Evolutionary conservation across 2,888 invertebrate species (phyloP).

Genomic region (Nephrotoma appendiculata): DNA sequence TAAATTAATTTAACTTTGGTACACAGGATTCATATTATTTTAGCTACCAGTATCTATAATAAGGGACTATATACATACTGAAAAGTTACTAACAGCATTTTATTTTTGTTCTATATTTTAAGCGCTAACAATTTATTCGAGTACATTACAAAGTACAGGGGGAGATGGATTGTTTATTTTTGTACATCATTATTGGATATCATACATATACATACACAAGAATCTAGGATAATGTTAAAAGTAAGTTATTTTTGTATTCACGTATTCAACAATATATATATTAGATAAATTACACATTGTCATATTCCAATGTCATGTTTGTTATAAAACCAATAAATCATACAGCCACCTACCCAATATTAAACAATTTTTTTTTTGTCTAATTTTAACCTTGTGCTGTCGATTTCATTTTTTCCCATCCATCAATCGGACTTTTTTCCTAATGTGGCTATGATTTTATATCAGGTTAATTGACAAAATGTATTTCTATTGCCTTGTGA

Average conservation of each 20-base stretch:
- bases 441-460: too few relatives aligned
- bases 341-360: neutral
- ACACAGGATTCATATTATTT: neutral
- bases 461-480: too few relatives aligned
- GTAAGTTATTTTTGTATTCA: neutral
- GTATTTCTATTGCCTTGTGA: too few relatives aligned
- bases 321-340: too few relatives aligned
- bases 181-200: neutral
- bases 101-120: neutral
- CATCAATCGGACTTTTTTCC: neutral
- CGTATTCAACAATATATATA: too few relatives aligned
- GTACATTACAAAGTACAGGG: neutral
- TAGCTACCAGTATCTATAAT: neutral
- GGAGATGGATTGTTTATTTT: neutral
- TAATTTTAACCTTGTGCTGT: neutral
- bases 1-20: neutral
- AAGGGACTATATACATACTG: neutral
- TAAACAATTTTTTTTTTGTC: neutral
- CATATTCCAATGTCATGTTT: neutral
- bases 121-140: neutral
- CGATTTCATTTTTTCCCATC: neutral
- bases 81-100: neutral
- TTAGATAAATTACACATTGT: neutral
- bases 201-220: neutral
- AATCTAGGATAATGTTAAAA: neutral